Base-by-base conservation (phyloP, 2,888 invertebrate genomes). In the Cremastinae sp. region DNA sequence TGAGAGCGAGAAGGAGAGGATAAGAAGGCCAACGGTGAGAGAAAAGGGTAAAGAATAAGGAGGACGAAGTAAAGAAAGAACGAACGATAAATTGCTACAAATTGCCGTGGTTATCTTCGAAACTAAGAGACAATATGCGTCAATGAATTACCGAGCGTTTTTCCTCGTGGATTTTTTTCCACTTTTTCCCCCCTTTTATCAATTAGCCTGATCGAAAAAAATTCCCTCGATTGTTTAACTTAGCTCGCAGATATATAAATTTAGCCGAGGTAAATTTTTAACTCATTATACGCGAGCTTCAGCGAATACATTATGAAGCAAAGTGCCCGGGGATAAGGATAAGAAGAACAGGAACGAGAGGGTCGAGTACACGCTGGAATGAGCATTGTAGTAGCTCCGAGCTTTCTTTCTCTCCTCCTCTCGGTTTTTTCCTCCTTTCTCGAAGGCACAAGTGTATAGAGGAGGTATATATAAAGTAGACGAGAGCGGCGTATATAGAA, bases 331-430 rank as follows among this genome's bases (percentile, higher is more conserved):
- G 66, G 71, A 55, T 56, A 64, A 55, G 20, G 41, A 35, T 47
- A 49, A 47, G 39, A 56, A 22, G 75, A 35, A 58, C 35, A 35
- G 16, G 22, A 20, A 51, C 51, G 53, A 68, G 75, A 76, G 68
- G 75, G 70, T 65, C 65, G 65, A 41, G 68, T 68, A 35, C 20
- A 53, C 22, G 49, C 12, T 59, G 68, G 69, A 73, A 73, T 73
- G 58, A 56, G 72, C 65, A 76, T 69, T 76, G 76, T 76, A 51
- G 62, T 22, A 58, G 72, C 45, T 75, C 55, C 62, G 72, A 72
- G 66, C 68, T 75, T 78, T 72, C 74, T 69, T 74, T 39, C 14
- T 20, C 69, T 47, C 28, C 28, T 28, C 28, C 28, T 5, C 2
- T 5, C 2, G 2, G 28, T 28, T 39, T 49, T 65, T 35, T 12